A percentile compares a stretch with the other conserved stretches of the same genome.
Conservation (phyloP, 1,140 invertebrate genomes). For the Zaprionus lachaisei region DNA sequence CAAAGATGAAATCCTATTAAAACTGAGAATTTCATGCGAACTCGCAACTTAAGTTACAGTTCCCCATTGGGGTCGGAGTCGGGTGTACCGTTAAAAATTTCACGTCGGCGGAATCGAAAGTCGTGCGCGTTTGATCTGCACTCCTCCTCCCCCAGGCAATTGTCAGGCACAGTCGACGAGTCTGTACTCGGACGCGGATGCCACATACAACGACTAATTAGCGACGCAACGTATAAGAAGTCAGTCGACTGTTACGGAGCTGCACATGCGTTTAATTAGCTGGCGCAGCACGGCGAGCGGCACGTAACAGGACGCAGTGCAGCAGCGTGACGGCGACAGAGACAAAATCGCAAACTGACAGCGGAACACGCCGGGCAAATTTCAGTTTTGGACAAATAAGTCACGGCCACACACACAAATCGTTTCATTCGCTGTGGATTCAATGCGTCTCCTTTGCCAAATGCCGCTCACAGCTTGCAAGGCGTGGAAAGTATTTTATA, state of each 20-base stretch:
- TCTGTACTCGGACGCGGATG: slow-evolving; percentile 35
- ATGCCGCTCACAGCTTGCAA: neutral
- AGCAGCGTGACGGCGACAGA: neutral
- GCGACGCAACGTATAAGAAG: slow-evolving; percentile 24
- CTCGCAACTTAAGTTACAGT: neutral
- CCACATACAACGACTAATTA: slow-evolving; percentile 63
- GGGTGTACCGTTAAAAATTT: slow-evolving; percentile 2
- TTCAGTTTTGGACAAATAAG: slow-evolving; percentile 5
- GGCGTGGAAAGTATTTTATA: neutral
- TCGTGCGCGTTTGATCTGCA: slow-evolving; percentile 70
- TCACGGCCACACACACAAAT: neutral
- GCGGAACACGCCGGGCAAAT: neutral
- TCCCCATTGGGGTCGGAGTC: neutral
- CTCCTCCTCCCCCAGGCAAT: slow-evolving; percentile 40
- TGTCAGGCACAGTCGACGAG: slow-evolving; percentile 50
- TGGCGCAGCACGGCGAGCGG: neutral
- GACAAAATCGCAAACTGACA: neutral
- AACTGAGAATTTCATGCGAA: neutral
- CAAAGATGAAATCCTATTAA: neutral
- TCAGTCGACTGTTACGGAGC: neutral
- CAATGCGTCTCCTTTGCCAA: neutral
- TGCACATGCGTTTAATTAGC: slow-evolving; percentile 78
- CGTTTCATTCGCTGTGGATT: neutral
- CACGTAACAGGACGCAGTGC: neutral
- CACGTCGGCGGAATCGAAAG: neutral